These are phyloP conservation scores for Thereuonema tuberculata DNA, from an alignment of 1,140 invertebrate genomes.

Conservation along the genomic window DNA sequence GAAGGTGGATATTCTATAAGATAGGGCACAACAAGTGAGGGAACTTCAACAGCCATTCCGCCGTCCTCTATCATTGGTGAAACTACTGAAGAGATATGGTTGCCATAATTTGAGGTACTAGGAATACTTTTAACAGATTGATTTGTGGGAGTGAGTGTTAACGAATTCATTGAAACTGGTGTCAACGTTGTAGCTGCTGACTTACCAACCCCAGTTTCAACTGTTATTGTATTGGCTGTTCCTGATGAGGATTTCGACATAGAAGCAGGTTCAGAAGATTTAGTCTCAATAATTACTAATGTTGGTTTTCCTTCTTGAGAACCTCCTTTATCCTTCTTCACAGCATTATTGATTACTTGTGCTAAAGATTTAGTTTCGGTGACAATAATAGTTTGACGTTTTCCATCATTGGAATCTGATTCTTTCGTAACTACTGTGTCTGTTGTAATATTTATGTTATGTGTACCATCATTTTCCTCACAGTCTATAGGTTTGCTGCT, in stretches of 20 bases:
- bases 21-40: constrained; percentile 80
- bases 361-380: constrained; percentile 11
- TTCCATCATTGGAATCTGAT: constrained; percentile 5
- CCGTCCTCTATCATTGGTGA: constrained; percentile 63
- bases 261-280: neutral
- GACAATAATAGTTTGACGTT: constrained; percentile 10
- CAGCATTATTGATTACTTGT: constrained; percentile 10
- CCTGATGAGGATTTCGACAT: constrained; percentile 30
- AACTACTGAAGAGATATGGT: neutral
- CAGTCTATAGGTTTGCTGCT: too few species aligned
- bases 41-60: constrained; percentile 79
- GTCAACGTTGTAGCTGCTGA: constrained; percentile 16
- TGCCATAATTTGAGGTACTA: neutral
- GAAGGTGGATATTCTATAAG: constrained; percentile 78
- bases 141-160: neutral
- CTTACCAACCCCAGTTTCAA: constrained; percentile 49
- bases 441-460: too few species aligned
- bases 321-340: constrained; percentile 1
- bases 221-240: constrained; percentile 27
- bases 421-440: too few species aligned
- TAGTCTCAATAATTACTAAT: constrained; percentile 11
- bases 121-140: neutral
- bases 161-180: neutral
- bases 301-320: constrained; percentile 8
- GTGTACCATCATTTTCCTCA: too few species aligned